phyloP scores from a whole-genome alignment of 1,140 invertebrate genomes.

The Diabrotica undecimpunctata region DNA sequence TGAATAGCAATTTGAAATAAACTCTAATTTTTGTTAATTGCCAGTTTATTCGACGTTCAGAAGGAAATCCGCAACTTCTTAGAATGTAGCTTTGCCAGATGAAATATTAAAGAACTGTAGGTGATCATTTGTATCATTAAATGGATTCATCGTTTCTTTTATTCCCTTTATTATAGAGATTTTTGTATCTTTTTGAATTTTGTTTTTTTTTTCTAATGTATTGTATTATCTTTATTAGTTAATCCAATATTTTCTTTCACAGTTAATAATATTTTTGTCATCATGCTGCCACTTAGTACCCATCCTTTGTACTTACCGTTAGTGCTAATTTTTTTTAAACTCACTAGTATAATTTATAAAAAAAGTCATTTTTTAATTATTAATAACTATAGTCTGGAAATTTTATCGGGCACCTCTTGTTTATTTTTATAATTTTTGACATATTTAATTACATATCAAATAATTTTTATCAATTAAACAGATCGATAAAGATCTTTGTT shows the following conservation, averaged over 20 bases:
- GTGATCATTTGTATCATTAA: no score
- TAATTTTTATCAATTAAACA: no score
- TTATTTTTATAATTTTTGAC: no score
- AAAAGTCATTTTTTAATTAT: no score
- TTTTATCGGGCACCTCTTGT: no score
- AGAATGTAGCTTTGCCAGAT: slow-evolving; percentile 35
- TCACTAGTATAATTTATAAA: no score
- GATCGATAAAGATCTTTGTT: no score
- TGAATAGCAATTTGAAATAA: slow-evolving; percentile 34
- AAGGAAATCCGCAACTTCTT: slow-evolving; percentile 31
- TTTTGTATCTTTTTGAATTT: slow-evolving; percentile 35
- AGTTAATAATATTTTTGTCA: slow-evolving; percentile 34
- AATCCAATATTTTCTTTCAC: slow-evolving; percentile 17
- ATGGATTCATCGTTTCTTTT: slow-evolving; percentile 29
- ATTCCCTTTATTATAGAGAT: slow-evolving; percentile 24
- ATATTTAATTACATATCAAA: no score
- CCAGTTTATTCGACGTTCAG: slow-evolving; percentile 30
- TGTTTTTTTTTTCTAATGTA: slow-evolving; percentile 29
- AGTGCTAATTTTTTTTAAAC: no score
- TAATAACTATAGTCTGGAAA: no score
- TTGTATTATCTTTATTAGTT: slow-evolving; percentile 29
- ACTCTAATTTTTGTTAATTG: slow-evolving; percentile 34
- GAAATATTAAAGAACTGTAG: no score
- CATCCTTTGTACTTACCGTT: no score
- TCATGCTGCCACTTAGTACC: slow-evolving; percentile 36